Evolutionary conservation across 2,888 invertebrate genomes (phyloP).

Genomic region (Scrobipalpa costella): DNA sequence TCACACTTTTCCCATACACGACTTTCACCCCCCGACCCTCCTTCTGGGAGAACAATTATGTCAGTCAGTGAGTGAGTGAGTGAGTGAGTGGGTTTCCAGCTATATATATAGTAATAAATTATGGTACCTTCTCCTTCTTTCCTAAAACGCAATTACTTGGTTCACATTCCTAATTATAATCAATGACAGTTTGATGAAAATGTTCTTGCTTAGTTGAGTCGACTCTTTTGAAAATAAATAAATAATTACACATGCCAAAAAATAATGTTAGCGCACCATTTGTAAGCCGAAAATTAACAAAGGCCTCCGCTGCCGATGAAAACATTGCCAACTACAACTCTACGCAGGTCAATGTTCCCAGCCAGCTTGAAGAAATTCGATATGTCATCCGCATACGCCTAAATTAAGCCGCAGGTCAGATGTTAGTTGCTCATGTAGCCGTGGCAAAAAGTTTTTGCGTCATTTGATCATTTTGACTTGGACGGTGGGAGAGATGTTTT

Average conservation of each 20-base stretch:
- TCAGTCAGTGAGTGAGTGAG: too few species aligned
- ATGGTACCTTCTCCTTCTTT: neutral
- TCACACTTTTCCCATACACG: too few species aligned
- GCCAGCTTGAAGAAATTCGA: constrained; percentile 52
- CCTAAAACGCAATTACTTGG: neutral
- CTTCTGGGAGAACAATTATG: too few species aligned
- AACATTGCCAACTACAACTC: constrained; percentile 29
- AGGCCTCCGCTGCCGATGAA: constrained; percentile 10
- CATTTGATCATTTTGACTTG: constrained; percentile 67
- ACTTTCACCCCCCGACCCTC: too few species aligned
- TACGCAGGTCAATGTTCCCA: constrained; percentile 56
- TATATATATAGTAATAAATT: too few species aligned
- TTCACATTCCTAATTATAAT: constrained; percentile 8
- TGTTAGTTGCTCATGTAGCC: constrained; percentile 51
- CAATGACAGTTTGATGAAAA: constrained; percentile 6
- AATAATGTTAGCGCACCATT: constrained; percentile 18
- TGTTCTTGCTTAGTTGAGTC: neutral
- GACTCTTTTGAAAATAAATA: constrained; percentile 14
- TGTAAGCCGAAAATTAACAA: constrained; percentile 22
- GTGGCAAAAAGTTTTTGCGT: constrained; percentile 67
- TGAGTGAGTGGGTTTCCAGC: too few species aligned
- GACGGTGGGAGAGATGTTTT: constrained; percentile 56
- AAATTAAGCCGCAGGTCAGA: constrained; percentile 55
- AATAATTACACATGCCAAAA: constrained; percentile 21
- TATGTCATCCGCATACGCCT: constrained; percentile 56